Evolutionary conservation across 2,888 invertebrate genomes (phyloP).

Genomic region (Pecten maximus): DNA sequence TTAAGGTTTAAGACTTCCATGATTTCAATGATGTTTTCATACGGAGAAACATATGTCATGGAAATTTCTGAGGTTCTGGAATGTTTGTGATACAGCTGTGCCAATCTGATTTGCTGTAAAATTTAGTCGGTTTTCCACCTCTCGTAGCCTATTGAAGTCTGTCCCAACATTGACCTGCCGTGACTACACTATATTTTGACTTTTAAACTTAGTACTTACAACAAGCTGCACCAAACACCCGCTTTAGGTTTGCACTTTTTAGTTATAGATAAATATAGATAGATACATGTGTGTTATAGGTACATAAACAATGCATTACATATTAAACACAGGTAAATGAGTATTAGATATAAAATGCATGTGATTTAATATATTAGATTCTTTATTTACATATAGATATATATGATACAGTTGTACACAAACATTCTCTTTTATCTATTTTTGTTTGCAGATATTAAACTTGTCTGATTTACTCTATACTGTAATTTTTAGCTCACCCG

Average conservation of each 20-base stretch:
- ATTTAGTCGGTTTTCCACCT: neutral
- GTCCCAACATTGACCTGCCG: neutral
- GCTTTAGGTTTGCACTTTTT: slow-evolving; percentile 26
- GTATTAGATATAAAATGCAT: neutral
- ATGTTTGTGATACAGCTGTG: neutral
- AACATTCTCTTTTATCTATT: neutral
- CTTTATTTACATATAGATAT: neutral
- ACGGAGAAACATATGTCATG: neutral
- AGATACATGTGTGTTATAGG: neutral
- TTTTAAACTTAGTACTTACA: neutral
- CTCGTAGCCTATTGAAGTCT: neutral
- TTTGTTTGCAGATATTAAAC: neutral
- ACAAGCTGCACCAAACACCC: neutral
- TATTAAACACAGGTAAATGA: neutral
- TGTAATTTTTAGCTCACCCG: no score
- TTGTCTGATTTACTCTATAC: no score
- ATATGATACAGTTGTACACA: neutral
- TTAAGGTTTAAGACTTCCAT: neutral
- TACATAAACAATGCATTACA: no score
- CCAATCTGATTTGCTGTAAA: slow-evolving; percentile 1
- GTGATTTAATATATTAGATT: neutral
- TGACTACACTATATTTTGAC: neutral
- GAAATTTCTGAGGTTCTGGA: neutral
- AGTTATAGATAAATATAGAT: neutral
- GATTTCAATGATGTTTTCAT: neutral